Percentiles rank a stretch among this genome's conserved stretches.
Conservation (phyloP, 1,140 invertebrate genomes). For the Leguminivora glycinivorella region DNA sequence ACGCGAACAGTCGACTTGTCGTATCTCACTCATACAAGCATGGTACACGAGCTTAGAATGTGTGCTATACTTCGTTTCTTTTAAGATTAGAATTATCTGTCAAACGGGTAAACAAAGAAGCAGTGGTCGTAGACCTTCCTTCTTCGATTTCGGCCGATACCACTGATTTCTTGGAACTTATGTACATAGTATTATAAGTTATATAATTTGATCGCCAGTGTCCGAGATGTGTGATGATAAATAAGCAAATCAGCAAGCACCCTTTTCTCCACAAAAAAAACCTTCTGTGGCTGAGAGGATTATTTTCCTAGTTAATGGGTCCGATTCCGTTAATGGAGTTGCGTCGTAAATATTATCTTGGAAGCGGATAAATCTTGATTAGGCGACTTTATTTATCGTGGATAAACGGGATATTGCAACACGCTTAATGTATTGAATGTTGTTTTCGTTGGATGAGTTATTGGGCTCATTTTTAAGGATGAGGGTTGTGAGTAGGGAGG, state of each 20-base stretch:
- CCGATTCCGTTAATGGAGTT: slow-evolving; percentile 48
- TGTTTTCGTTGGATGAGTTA: slow-evolving; percentile 14
- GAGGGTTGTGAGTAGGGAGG: not conserved
- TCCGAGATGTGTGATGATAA: too few relatives aligned
- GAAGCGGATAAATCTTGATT: slow-evolving; percentile 41
- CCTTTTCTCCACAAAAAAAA: not conserved
- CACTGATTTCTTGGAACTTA: too few relatives aligned
- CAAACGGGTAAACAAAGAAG: too few relatives aligned
- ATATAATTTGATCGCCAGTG: too few relatives aligned
- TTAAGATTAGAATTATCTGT: too few relatives aligned
- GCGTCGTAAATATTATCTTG: slow-evolving; percentile 43
- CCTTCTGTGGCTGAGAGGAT: slow-evolving; percentile 30
- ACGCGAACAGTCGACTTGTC: too few relatives aligned
- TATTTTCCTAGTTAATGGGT: slow-evolving; percentile 45
- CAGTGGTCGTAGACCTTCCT: too few relatives aligned
- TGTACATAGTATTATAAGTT: too few relatives aligned
- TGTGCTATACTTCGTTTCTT: too few relatives aligned
- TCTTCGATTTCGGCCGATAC: too few relatives aligned
- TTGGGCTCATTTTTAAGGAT: not conserved
- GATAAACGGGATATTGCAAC: slow-evolving; percentile 20
- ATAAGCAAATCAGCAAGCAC: slow-evolving; percentile 6
- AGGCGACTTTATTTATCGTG: slow-evolving; percentile 20
- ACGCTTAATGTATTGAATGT: slow-evolving; percentile 15
- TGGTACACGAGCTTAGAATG: too few relatives aligned
- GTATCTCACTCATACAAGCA: too few relatives aligned